Evolutionary conservation across 1,140 invertebrate species (phyloP).

Genomic region (Homalodisca vitripennis): DNA sequence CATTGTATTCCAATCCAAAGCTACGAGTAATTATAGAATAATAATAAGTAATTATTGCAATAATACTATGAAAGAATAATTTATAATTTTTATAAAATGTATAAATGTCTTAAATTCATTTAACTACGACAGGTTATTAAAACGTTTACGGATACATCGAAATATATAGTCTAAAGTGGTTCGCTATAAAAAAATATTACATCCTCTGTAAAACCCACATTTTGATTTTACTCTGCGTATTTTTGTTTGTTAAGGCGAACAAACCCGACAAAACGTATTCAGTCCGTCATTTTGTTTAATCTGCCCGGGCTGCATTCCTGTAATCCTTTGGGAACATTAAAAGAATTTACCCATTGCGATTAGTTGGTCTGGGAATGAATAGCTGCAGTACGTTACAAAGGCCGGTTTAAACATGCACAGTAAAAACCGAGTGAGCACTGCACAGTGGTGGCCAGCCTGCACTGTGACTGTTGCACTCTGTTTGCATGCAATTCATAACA

Average conservation of each 20-base stretch:
- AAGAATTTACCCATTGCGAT: slow-evolving; percentile 15
- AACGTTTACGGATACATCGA: no score
- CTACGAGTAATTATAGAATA: no score
- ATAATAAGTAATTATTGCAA: no score
- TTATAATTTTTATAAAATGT: no score
- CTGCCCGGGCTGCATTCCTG: slow-evolving; percentile 5
- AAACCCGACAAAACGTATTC: slow-evolving; percentile 8
- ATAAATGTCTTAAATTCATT: no score
- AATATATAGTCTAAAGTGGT: no score
- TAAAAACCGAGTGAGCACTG: slow-evolving; percentile 9
- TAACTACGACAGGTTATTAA: no score
- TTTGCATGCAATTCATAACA: slow-evolving; percentile 4
- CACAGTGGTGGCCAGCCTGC: background rate
- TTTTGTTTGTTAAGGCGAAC: slow-evolving; percentile 13
- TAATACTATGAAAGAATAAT: no score
- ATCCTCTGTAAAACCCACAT: no score
- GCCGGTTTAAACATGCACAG: slow-evolving; percentile 4
- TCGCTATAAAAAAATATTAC: no score
- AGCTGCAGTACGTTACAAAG: slow-evolving; percentile 15
- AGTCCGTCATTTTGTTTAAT: slow-evolving; percentile 16
- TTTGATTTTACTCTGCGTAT: background rate
- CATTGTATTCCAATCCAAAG: no score
- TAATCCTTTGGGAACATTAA: slow-evolving; percentile 17
- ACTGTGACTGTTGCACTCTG: background rate
- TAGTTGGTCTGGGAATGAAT: slow-evolving; percentile 10